These are phyloP conservation scores for Maccullochella peelii DNA, from an alignment of 2,113 vertebrate genomes.

Conservation along the genomic window DNA sequence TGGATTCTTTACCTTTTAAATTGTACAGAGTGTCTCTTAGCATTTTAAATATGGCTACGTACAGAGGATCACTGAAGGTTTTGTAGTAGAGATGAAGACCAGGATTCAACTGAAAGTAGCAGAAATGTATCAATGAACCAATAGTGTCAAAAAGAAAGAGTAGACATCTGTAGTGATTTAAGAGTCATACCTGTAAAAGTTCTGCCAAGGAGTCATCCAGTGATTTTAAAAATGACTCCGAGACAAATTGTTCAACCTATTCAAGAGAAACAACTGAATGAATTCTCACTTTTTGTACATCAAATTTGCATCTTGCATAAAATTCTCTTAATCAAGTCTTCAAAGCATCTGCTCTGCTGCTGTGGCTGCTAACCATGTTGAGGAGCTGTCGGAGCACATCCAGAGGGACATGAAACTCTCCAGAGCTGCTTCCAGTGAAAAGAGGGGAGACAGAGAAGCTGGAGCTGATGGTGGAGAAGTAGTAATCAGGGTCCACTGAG, in stretches of 20 bases:
- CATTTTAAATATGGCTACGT: slow-evolving; percentile 98
- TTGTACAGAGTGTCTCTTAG: slow-evolving; percentile 95
- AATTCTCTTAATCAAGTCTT: too few relatives aligned
- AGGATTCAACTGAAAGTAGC: slow-evolving; percentile 80
- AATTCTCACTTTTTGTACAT: neutral
- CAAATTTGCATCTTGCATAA: neutral
- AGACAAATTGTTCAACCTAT: slow-evolving; percentile 93
- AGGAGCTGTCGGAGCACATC: slow-evolving; percentile 92
- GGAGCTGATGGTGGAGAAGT: slow-evolving; percentile 96
- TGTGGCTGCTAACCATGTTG: slow-evolving; percentile 86
- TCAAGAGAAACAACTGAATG: neutral
- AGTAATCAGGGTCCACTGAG: slow-evolving; percentile 92
- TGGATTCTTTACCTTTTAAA: slow-evolving; percentile 88
- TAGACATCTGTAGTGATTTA: neutral
- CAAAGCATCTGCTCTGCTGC: neutral
- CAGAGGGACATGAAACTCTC: slow-evolving; percentile 91
- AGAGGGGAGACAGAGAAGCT: slow-evolving; percentile 97
- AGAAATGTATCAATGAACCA: neutral
- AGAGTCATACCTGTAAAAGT: slow-evolving; percentile 85
- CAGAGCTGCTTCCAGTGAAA: slow-evolving; percentile 91
- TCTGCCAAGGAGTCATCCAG: slow-evolving; percentile 87
- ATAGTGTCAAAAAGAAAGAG: too few relatives aligned
- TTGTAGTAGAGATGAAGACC: slow-evolving; percentile 89
- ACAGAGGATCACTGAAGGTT: slow-evolving; percentile 94
- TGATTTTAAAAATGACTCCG: slow-evolving; percentile 89